Base-by-base conservation (phyloP, 2,797 vertebrate species). In the Melanotaenia parkinsoni region DNA sequence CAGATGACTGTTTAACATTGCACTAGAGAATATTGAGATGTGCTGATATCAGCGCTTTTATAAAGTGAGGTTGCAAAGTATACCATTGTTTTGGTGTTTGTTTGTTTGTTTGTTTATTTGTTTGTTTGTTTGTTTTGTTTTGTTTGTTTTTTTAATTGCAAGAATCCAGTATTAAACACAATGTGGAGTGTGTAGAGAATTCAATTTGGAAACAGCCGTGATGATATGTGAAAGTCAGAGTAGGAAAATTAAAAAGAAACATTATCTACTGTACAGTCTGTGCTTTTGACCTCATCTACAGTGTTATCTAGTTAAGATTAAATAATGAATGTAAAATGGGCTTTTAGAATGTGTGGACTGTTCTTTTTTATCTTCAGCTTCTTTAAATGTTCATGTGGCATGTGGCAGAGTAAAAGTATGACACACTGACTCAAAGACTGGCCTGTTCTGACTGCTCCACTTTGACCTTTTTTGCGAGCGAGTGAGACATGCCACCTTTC, bases 401-500 rank as follows among this genome's bases (percentile, higher is more conserved):
- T 24, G 45, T 54, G 74, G 66, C 20, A 74, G 57, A 74, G 63
- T 1, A 13, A 22, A 72, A 64, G 58, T 72, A 37, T 75, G 83
- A 75, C 84, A 81, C 74, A 53, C 16, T 14, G 74, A 72, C 70
- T 77, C 58, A 82, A 67, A 79, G 81, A 75, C 38, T 0, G 54
- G 64, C 62, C 76, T 78, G 62, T 72, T 82, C 85, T 77, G 75
- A 74, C 77, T 73, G 77, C 76, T 86, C 81, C 74, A 84, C 85
- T 87, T 81, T 90, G 88, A 90, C 89, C 86, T 86, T 82, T 88
- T 80, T 81, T 89, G 78, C 86, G 77, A 83, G 84, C 28, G 18
- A 81, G 70, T 73, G 88, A 89, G 82, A 89, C 84, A 87, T 82
- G 76, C 86, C 85, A 89, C 83, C 88, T 92, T 92, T 90, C 85